Evolutionary conservation across 2,797 vertebrate species (phyloP).

Genomic region (Darevskia nairensis): DNA sequence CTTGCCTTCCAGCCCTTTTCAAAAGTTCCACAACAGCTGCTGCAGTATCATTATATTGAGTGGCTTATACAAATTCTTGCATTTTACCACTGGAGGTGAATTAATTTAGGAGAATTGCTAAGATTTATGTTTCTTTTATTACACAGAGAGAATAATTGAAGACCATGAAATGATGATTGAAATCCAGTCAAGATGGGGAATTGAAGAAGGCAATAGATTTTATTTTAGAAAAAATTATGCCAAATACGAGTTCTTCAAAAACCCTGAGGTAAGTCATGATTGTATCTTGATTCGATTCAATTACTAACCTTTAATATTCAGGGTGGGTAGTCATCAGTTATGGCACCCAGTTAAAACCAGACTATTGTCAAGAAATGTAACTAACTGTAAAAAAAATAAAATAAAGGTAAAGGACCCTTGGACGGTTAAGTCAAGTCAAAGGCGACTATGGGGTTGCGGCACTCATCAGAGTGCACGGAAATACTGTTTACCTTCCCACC

Average conservation of each 20-base stretch:
- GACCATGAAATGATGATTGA: conserved; percentile 95
- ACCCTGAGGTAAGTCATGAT: conserved; percentile 87
- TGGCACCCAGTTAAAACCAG: not conserved
- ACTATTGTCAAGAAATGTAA: not conserved
- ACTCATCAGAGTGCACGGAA: too few species aligned
- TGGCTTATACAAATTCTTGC: not conserved
- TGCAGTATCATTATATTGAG: not conserved
- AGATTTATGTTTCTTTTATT: conserved; percentile 46
- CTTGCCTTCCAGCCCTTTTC: not conserved
- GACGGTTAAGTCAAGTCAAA: too few species aligned
- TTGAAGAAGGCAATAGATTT: conserved; percentile 91
- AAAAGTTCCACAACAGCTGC: not conserved
- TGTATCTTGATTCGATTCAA: not conserved
- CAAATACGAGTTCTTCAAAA: conserved; percentile 99
- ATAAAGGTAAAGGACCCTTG: too few species aligned
- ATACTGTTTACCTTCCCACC: too few species aligned
- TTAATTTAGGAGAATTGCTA: not conserved
- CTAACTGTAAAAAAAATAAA: too few species aligned
- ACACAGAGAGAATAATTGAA: conserved; percentile 92
- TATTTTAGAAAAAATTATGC: conserved; percentile 97
- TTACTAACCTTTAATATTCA: not conserved
- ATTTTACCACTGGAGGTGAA: not conserved
- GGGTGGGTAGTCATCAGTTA: not conserved
- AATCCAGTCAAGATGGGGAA: conserved; percentile 90
- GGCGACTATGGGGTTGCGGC: too few species aligned